phyloP scores from a whole-genome alignment of 2,888 invertebrate genomes.

The Rhimphoctona megacephalus region DNA sequence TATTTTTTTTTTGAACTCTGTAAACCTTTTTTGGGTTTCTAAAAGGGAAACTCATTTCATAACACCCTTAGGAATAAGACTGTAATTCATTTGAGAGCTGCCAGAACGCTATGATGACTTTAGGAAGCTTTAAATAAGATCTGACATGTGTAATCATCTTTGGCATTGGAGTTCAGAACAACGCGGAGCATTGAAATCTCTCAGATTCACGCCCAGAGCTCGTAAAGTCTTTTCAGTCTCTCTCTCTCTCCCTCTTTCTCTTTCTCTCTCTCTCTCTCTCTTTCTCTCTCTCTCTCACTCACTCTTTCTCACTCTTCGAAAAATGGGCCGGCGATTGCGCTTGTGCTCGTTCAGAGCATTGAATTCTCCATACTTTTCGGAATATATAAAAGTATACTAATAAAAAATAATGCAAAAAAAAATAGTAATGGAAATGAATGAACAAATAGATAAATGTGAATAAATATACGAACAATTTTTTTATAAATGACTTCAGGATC shows the following conservation, averaged over 20 bases:
- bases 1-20: not conserved
- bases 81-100: not conserved
- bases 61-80: not conserved
- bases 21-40: not conserved
- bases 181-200: slow-evolving; percentile 19
- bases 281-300: not conserved
- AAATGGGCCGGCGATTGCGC: slow-evolving; percentile 2
- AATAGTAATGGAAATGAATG: not conserved
- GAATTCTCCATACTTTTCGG: not conserved
- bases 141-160: not conserved
- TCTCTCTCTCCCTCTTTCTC: no score
- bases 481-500: not conserved
- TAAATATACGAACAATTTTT: not conserved
- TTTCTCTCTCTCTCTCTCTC: not conserved
- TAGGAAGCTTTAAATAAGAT: not conserved
- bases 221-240: not conserved
- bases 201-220: slow-evolving; percentile 14
- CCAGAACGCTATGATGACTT: not conserved
- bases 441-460: not conserved
- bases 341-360: slow-evolving; percentile 6
- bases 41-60: not conserved
- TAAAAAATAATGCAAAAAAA: not conserved
- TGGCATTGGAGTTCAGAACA: not conserved
- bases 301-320: not conserved
- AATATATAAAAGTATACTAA: not conserved